phyloP scores from a whole-genome alignment of 2,888 invertebrate genomes.

The Malachius bipustulatus region DNA sequence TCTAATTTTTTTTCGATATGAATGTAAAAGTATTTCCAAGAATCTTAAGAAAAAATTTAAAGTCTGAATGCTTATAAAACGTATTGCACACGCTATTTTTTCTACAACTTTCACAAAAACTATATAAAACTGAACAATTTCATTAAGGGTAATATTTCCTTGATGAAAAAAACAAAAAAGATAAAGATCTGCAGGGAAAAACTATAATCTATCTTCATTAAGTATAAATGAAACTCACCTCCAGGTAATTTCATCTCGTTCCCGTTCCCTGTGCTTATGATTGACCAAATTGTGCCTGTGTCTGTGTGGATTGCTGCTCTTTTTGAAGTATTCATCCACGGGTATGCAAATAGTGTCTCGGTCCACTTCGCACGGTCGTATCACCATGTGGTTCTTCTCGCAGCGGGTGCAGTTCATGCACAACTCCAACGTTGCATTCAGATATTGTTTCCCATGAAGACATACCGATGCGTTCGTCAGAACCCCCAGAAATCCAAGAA shows the following conservation, averaged over 20 bases:
- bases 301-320: conserved; percentile 11
- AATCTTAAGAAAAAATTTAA: no score
- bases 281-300: conserved; percentile 19
- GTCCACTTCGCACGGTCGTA: conserved; percentile 62
- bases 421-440: conserved; percentile 50
- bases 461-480: conserved; percentile 28
- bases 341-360: conserved; percentile 64
- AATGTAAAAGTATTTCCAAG: no score
- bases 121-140: no score
- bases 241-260: conserved; percentile 8
- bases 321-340: conserved; percentile 28
- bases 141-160: no score
- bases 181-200: no score
- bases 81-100: no score
- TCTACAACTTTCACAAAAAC: no score
- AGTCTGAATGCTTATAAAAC: no score
- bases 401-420: conserved; percentile 64
- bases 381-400: conserved; percentile 47
- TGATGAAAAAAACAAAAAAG: no score
- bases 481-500: conserved; percentile 22
- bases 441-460: conserved; percentile 50
- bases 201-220: no score
- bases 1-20: no score
- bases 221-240: no score
- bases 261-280: conserved; percentile 20